phyloP scores from a whole-genome alignment of 2,113 vertebrate species.

The Tretioscincus oriximinensis region DNA sequence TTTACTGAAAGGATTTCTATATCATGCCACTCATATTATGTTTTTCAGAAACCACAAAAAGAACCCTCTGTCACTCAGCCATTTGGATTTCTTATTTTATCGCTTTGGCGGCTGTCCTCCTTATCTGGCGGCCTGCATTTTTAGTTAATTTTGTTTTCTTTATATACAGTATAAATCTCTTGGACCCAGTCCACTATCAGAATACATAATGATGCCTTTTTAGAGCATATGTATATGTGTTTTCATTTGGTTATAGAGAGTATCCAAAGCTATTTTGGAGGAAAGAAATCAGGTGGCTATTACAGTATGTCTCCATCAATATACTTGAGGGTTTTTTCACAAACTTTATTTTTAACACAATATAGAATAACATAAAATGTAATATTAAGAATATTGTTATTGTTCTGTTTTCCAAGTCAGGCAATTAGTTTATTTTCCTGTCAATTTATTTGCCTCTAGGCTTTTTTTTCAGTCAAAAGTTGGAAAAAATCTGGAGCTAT shows the following conservation, averaged over 20 bases:
- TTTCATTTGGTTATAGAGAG: constrained; percentile 23
- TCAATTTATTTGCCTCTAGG: not conserved
- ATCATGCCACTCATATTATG: constrained; percentile 25
- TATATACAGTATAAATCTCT: constrained; percentile 32
- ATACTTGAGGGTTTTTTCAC: not conserved
- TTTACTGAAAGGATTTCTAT: constrained; percentile 30
- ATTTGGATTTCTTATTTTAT: constrained; percentile 37
- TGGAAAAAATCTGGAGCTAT: not conserved
- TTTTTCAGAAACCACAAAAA: constrained; percentile 25
- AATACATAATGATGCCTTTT: not conserved
- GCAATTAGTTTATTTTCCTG: not conserved
- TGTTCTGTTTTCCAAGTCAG: not conserved
- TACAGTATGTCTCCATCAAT: not conserved
- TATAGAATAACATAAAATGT: not conserved
- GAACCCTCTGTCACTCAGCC: constrained; percentile 33
- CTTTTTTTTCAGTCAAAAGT: not conserved
- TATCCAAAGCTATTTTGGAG: not conserved
- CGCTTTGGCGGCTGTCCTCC: constrained; percentile 44
- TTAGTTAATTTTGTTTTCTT: constrained; percentile 39
- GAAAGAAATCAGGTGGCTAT: too few species aligned
- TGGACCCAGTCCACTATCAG: constrained; percentile 17
- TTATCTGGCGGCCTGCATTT: constrained; percentile 30
- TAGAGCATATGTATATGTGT: not conserved
- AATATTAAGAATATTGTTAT: too few species aligned
- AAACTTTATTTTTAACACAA: constrained; percentile 1